Evolutionary conservation across 2,113 vertebrate species (phyloP), one percentile per base, ranked within the genome.

Genomic region (Anseranas semipalmata): DNA sequence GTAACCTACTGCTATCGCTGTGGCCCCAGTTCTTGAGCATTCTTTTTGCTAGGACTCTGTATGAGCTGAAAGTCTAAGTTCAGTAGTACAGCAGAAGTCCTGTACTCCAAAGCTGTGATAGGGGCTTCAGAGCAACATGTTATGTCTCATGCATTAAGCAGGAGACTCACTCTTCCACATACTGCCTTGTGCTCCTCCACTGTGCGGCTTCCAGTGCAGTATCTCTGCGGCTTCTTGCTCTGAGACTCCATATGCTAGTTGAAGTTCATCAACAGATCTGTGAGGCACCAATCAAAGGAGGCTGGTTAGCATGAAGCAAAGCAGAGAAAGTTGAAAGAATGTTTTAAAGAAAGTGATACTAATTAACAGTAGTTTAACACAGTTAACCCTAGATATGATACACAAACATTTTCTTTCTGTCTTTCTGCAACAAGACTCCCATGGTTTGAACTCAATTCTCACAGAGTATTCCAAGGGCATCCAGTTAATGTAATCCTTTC

Each of bases 241-340:
- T 46, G 3, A 0, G 14, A 46, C 7, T 87, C 39, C 2, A 0
- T 39, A 27, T 63, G 3, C 11, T 65, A 27, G 5, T 9, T 30
- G 25, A 78, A 81, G 19, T 25, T 89, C 37, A 18, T 32, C 60
- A 50, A 24, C 28, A 78, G 46, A 63, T 50, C 37, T 50, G 2
- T 63, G 18, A 65, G 20, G 20, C 28, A 52, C 8, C 0, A 1
- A 12, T 5, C 19, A 52, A 35, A 10, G 33, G 15, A 66, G 13
- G 56, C 5, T 46, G 16, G 24, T 82, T 59, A 81, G 3, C 11
- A 35, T 74, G 37, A 80, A 89, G 7, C 10, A 89, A 91, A 84
- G 16, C 20, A 52, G 19, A 67, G 24, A 67, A 89, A 77, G 37
- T 1, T 59, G 52, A 59, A 93, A 56, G 39, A 72, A 52, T 48